Conservation (phyloP, 2,113 vertebrate species). For the Parus major region DNA sequence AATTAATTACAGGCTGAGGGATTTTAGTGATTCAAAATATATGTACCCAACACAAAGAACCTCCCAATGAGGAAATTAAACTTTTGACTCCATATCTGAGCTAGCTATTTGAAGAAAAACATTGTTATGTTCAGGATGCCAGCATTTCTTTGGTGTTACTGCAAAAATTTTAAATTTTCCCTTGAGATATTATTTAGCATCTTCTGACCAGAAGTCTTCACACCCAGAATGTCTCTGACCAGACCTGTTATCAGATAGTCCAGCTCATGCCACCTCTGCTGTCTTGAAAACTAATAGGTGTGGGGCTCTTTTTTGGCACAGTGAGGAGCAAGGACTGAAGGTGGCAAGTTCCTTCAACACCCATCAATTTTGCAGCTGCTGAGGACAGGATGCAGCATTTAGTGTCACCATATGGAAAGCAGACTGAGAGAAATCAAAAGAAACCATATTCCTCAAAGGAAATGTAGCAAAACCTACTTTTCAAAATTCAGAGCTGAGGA, state of each 20-base stretch:
- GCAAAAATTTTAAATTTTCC: not conserved
- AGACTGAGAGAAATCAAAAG: not conserved
- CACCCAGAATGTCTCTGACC: not conserved
- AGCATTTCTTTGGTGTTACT: not conserved
- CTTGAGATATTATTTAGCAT: not conserved
- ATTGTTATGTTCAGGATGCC: not conserved
- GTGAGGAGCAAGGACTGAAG: not conserved
- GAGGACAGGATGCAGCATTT: not conserved
- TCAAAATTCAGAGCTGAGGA: slow-evolving; percentile 3
- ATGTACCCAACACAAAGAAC: not conserved
- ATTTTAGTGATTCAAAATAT: slow-evolving; percentile 42
- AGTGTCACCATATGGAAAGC: not conserved
- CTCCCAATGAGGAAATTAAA: not conserved
- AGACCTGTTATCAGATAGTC: not conserved
- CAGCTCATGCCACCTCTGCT: not conserved
- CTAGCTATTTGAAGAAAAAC: not conserved
- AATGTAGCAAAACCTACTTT: not conserved
- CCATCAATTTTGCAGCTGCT: not conserved
- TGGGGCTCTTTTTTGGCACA: not conserved
- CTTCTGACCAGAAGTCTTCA: not conserved
- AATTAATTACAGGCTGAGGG: slow-evolving; percentile 57
- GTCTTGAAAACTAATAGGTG: not conserved
- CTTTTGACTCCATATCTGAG: not conserved
- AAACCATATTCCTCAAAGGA: not conserved
- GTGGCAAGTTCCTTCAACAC: slow-evolving; percentile 5